These are phyloP conservation scores for Oenanthe oenanthe DNA, from an alignment of 2,113 vertebrate genomes.

Conservation along the genomic window DNA sequence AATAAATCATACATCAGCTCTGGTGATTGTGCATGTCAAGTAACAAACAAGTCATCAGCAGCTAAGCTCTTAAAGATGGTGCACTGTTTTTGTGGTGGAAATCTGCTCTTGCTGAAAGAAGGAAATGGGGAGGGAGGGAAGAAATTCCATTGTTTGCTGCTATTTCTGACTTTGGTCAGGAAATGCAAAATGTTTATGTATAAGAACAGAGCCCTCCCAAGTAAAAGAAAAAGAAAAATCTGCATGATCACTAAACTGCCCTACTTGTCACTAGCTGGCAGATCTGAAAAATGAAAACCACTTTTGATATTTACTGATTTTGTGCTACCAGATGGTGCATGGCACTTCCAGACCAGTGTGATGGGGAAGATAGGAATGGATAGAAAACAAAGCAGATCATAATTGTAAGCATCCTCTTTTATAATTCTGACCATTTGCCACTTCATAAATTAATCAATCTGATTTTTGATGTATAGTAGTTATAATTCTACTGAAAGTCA, in stretches of 20 bases:
- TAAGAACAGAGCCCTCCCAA: not conserved
- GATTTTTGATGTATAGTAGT: not conserved
- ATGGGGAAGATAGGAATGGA: not conserved
- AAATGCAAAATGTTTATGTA: not conserved
- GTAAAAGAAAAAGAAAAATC: not conserved
- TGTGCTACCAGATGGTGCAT: constrained; percentile 25
- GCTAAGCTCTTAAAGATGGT: not conserved
- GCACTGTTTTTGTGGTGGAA: not conserved
- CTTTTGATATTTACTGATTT: constrained; percentile 36
- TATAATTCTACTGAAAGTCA: constrained; percentile 1
- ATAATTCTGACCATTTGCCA: constrained; percentile 43
- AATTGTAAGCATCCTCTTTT: constrained; percentile 30
- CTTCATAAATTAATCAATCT: constrained; percentile 57
- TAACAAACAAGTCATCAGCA: not conserved
- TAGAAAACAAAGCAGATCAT: not conserved
- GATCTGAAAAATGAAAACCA: constrained; percentile 32
- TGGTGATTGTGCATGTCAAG: constrained; percentile 21
- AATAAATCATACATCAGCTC: constrained; percentile 6
- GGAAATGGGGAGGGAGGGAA: rapidly evolving
- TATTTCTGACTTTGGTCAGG: not conserved
- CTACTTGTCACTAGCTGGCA: constrained; percentile 24
- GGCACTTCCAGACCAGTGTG: constrained; percentile 31
- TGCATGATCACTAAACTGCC: not conserved
- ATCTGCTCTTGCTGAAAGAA: not conserved
- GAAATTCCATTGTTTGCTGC: not conserved